Base-by-base conservation (phyloP, 2,797 vertebrate genomes). In the Chelonia mydas region DNA sequence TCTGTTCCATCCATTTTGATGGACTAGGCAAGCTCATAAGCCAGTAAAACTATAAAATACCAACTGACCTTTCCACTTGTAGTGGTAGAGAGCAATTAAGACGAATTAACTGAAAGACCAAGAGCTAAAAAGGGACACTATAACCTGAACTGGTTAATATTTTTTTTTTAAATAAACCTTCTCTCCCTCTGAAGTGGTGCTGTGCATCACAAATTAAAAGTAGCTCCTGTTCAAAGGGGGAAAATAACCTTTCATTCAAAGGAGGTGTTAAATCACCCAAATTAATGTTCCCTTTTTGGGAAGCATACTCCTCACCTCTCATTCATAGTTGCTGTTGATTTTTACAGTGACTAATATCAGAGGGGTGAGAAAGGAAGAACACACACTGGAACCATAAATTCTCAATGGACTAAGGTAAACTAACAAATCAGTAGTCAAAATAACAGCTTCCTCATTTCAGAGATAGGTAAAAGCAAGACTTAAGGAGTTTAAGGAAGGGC, bases 1-100 rank as follows among this genome's bases (percentile, higher is more conserved):
- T 88, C 92, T 94, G 93, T 89, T 94, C 90, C 68, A 49, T 68
- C 89, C 81, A 86, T 96, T 90, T 83, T 90, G 83, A 87, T 76
- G 74, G 19, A 82, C 13, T 82, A 88, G 94, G 77, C 72, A 88
- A 93, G 59, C 91, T 88, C 61, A 49, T 72, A 84, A 86, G 50
- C 45, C 88, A 55, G 61, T 88, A 51, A 77, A 76, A 72, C 87
- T 41, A 89, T 45, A 57, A 90, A 95, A 89, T 21, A 17, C 83
- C 87, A 88, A 57, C 51, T 94, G 93, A 96, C 90, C 95, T 68
- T 55, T 54, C 76, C 91, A 57, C 85, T 85, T 88, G 72, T 25
- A 45, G 9, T 1, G 28, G 50, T 2, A 83, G 6, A 2, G 79
- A 65, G 55, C 2, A 50, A 92, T 83, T 51, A 83, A 81, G 90